phyloP scores from a whole-genome alignment of 2,113 vertebrate species.

The Ammodytes marinus region DNA sequence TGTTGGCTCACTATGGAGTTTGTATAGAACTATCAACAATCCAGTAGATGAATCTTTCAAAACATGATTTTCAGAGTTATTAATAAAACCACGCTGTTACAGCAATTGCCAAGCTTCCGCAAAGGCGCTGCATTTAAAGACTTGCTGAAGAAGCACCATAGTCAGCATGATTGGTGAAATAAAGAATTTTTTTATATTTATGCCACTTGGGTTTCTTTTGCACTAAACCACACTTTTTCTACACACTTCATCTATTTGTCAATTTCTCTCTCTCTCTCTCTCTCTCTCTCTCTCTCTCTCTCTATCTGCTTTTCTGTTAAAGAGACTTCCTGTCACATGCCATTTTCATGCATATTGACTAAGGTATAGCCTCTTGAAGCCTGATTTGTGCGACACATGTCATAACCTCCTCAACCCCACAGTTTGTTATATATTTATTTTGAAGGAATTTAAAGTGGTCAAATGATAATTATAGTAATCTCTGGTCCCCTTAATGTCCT shows the following conservation, averaged over 20 bases:
- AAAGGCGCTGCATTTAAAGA: constrained; percentile 6
- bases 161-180: constrained; percentile 8
- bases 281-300: background rate
- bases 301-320: background rate
- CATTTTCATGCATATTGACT: background rate
- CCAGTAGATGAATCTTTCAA: constrained; percentile 26
- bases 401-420: background rate
- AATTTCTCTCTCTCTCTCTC: background rate
- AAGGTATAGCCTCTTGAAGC: constrained; percentile 31
- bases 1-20: constrained; percentile 49
- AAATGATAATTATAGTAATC: background rate
- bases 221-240: background rate
- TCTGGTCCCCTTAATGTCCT: constrained; percentile 20
- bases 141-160: constrained; percentile 1
- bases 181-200: background rate
- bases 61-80: constrained; percentile 39
- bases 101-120: constrained; percentile 23
- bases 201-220: background rate
- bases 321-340: background rate
- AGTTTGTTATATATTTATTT: constrained; percentile 1
- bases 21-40: constrained; percentile 19
- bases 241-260: background rate
- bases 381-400: constrained; percentile 20
- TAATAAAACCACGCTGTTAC: constrained; percentile 17
- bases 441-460: background rate